phyloP scores from a whole-genome alignment of 2,888 invertebrate genomes.

The Lypha dubia region DNA sequence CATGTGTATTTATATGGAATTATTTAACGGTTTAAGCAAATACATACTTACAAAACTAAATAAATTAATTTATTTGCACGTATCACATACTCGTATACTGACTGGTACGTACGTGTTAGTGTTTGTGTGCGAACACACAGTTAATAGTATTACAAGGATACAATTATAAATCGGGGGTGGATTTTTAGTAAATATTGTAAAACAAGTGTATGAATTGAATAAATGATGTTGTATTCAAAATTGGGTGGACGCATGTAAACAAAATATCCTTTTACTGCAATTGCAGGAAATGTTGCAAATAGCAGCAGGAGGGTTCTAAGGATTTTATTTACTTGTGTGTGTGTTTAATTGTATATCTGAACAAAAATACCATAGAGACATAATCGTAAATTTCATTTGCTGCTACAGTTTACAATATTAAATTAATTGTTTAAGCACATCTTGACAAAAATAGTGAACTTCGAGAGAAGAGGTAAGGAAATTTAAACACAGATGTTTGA shows the following conservation, averaged over 20 bases:
- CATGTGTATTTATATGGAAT: conserved; percentile 72
- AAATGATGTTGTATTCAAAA: conserved; percentile 28
- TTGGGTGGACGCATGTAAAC: conserved; percentile 27
- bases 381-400: conserved; percentile 41
- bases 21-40: conserved; percentile 71
- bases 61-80: conserved; percentile 69
- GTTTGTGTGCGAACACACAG: background rate
- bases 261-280: background rate
- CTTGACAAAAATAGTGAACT: conserved; percentile 42
- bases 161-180: conserved; percentile 57
- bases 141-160: conserved; percentile 51
- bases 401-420: conserved; percentile 62
- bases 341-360: conserved; percentile 30
- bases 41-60: conserved; percentile 71
- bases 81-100: conserved; percentile 30
- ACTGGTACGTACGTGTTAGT: conserved; percentile 14
- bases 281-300: conserved; percentile 10
- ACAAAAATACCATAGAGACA: conserved; percentile 37
- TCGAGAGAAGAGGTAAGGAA: conserved; percentile 43
- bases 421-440: conserved; percentile 69
- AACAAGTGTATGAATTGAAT: conserved; percentile 60
- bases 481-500: conserved; percentile 69
- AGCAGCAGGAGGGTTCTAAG: conserved; percentile 43
- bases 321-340: conserved; percentile 38
- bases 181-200: conserved; percentile 55